Percentiles rank a stretch among this genome's conserved stretches.
Conservation (phyloP, 2,113 vertebrate genomes). For the Campylomormyrus tamandua region DNA sequence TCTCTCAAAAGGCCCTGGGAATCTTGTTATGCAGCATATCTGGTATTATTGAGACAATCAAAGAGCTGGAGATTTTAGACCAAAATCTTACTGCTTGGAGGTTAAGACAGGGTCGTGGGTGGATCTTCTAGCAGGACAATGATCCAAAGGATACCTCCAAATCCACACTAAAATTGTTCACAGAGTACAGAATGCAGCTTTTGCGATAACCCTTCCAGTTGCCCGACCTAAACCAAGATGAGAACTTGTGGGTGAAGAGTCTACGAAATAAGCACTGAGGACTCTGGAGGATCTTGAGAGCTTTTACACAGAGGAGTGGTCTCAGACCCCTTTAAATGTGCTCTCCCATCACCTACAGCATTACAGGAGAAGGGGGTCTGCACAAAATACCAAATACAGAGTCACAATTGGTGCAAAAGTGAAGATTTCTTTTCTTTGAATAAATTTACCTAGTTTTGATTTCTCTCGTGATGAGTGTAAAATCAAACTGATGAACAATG, state of each 20-base stretch:
- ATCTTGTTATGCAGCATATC: background rate
- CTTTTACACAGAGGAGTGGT: background rate
- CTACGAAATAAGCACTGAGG: background rate
- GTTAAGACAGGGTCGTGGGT: background rate
- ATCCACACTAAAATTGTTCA: background rate
- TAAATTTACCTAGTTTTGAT: background rate
- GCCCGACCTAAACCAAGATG: background rate
- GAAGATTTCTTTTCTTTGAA: background rate
- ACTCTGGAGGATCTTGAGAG: background rate
- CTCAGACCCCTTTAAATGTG: background rate
- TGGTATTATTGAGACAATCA: background rate
- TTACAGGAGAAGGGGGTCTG: background rate
- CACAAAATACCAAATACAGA: background rate
- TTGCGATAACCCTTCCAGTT: background rate
- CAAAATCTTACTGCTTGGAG: background rate
- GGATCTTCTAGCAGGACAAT: background rate
- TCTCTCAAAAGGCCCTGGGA: background rate
- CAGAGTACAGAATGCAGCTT: background rate
- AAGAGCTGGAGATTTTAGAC: background rate
- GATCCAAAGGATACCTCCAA: background rate
- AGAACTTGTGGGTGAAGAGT: background rate
- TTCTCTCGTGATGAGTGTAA: background rate
- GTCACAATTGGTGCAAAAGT: background rate
- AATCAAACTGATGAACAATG: background rate
- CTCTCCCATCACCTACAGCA: background rate